Conservation (phyloP, 2,113 vertebrate species). For the Petaurus breviceps region DNA sequence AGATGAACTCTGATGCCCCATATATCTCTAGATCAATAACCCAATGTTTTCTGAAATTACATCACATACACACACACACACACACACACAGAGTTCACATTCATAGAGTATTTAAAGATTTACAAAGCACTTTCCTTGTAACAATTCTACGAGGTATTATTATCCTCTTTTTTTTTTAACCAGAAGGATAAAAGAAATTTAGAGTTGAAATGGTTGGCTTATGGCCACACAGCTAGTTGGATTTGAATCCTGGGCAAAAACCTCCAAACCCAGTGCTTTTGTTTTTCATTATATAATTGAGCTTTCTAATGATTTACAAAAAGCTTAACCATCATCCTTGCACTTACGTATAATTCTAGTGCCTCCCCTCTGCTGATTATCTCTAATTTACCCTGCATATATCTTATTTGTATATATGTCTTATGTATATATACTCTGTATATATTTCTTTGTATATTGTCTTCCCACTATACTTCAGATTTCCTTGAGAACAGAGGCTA, state of each 20-base stretch:
- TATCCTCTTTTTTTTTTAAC: not conserved
- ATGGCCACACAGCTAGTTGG: not conserved
- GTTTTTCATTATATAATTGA: not conserved
- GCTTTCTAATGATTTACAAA: not conserved
- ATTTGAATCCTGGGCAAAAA: not conserved
- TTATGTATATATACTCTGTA: not conserved
- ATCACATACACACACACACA: not conserved
- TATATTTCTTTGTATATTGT: not conserved
- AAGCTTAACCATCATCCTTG: not conserved
- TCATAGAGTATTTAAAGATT: not conserved
- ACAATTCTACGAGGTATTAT: not conserved
- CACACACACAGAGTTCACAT: not conserved
- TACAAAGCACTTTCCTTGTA: not conserved
- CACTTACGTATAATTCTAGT: not conserved
- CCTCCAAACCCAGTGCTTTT: not conserved
- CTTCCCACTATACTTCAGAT: not conserved
- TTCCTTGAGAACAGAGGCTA: not conserved
- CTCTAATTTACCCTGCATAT: not conserved
- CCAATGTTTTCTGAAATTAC: not conserved
- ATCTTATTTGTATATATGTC: not conserved
- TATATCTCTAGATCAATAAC: not conserved
- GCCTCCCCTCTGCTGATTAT: not conserved
- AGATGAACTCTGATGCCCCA: not conserved
- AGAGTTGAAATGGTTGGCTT: not conserved
- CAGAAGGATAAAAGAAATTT: not conserved